phyloP scores from a whole-genome alignment of 1,140 invertebrate species.

The Centruroides sculpturatus region DNA sequence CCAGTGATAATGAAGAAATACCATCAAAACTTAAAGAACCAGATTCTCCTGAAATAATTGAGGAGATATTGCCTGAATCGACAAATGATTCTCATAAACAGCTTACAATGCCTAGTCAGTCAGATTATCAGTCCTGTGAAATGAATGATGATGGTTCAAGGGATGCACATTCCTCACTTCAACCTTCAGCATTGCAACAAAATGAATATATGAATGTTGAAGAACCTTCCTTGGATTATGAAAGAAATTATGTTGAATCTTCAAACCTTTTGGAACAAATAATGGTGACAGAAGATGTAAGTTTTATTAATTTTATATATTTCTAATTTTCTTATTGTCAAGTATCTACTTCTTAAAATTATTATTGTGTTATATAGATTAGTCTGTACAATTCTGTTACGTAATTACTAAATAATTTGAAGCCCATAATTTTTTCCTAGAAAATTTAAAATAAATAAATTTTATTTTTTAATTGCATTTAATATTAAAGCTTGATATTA shows the following conservation, averaged over 20 bases:
- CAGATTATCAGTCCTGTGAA: not conserved
- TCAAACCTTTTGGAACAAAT: slow-evolving; percentile 2
- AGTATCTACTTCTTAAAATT: no score
- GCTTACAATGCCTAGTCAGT: not conserved
- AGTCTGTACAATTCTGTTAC: no score
- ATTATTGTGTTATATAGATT: no score
- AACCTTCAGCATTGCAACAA: not conserved
- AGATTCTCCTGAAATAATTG: not conserved
- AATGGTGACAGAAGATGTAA: slow-evolving; percentile 1
- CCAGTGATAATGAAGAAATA: not conserved
- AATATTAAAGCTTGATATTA: no score
- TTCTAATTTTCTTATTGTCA: no score
- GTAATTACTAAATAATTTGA: no score
- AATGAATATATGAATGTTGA: not conserved
- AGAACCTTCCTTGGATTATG: not conserved
- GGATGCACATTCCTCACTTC: not conserved
- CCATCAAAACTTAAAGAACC: not conserved
- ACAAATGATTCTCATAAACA: not conserved
- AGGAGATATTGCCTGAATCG: not conserved
- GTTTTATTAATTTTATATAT: no score
- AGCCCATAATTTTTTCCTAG: no score
- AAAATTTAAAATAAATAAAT: no score
- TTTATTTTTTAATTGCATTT: no score
- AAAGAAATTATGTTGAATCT: not conserved
- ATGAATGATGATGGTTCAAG: not conserved